Base-by-base conservation (phyloP, 1,140 invertebrate genomes). In the Nylanderia fulva region DNA sequence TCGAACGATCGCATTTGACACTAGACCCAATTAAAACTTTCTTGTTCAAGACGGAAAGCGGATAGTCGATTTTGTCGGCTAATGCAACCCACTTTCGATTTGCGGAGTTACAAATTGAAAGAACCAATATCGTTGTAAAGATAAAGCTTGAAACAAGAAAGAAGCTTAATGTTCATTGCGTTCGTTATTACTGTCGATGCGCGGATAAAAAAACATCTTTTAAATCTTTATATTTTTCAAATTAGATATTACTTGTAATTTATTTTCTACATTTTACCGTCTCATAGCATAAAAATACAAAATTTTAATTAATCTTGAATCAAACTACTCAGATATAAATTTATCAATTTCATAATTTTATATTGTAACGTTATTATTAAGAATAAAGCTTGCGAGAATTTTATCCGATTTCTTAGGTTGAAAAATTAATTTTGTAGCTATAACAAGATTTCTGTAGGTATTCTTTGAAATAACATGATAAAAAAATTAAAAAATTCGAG, bases 21-120 rank as follows among this genome's bases (percentile, higher is more conserved):
- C 61, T 79, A 79, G 42, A 79, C 5, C 33, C 76, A 79, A 79
- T 79, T 79, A 79, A 79, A 79, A 79, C 76, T 79, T 79, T 68
- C 42, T 45, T 27, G 76, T 66, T 79, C 21, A 54, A 79, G 61
- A 42, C 27, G 42, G 29, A 54, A 76, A 45, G 21, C n/a, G 42
- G 24, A 84, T 58, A 82, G 86, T 87, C 58, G 48, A 71, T 86
- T 86, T 61, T 58, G 42, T 13, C 42, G 21, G 24, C n/a, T 60
- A 27, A 48, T 60, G 24, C 56, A 39, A 42, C 24, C 21, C 39
- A 39, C 56, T 52, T 76, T 64, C 21, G 45, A 61, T 39, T 52
- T 42, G 42, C 21, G 15, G 45, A 39, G n/a, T 74, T 52, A 64
- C 60, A 84, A 64, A 72, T 84, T 60, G 69, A 64, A 42, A 27